phyloP scores from a whole-genome alignment of 2,113 vertebrate species.

The Telmatochromis sp. region DNA sequence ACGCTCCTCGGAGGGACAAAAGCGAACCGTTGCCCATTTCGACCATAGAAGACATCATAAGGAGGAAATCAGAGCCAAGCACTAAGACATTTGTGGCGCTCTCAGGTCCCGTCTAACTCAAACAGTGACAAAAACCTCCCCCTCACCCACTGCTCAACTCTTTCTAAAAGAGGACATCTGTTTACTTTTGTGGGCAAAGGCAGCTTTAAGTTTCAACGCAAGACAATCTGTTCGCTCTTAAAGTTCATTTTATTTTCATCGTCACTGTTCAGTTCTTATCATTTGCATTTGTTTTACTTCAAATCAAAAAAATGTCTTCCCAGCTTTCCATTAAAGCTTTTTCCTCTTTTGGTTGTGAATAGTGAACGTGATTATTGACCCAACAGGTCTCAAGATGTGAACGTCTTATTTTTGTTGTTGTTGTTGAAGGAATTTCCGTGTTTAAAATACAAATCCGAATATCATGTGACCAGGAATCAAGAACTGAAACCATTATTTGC shows the following conservation, averaged over 20 bases:
- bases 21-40: constrained; percentile 62
- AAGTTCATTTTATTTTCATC: not conserved
- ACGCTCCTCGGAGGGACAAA: constrained; percentile 63
- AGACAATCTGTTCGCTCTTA: constrained; percentile 9
- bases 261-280: not conserved
- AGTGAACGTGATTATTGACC: not conserved
- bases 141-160: not conserved
- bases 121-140: not conserved
- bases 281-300: constrained; percentile 31
- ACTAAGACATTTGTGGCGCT: constrained; percentile 79
- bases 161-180: not conserved
- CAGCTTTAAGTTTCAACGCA: constrained; percentile 9
- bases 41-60: constrained; percentile 83
- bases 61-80: constrained; percentile 79
- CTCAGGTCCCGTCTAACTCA: constrained; percentile 77
- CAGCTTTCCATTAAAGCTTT: constrained; percentile 27
- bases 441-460: not conserved
- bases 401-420: not conserved
- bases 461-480: not conserved
- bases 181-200: not conserved
- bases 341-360: not conserved
- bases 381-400: not conserved
- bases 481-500: not conserved
- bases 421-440: not conserved
- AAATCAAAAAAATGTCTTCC: constrained; percentile 28